Base-by-base conservation (phyloP, 2,888 invertebrate genomes). In the Caenorhabditis sp. region DNA sequence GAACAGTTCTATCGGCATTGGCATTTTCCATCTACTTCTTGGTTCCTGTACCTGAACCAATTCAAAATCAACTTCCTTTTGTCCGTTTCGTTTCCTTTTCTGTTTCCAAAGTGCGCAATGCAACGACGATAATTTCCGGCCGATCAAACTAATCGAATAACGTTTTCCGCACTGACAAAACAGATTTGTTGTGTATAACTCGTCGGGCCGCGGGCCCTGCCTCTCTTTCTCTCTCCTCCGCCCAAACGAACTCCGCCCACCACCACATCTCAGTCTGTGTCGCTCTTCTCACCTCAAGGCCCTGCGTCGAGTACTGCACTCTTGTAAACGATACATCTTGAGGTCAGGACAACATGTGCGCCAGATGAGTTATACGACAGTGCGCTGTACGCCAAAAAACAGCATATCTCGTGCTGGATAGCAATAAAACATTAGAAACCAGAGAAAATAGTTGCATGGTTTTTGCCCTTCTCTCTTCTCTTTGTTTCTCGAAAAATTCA, bases 141-240 rank as follows among this genome's bases (percentile, higher is more conserved):
- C 76, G 67, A 76, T 76, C 76, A 67, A 76, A 67, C 76, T 76
- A 76, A 76, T 76, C 61, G 76, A 76, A 76, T 76, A 67, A 76
- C 67, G 67, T 67, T 67, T 61, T 68, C 67, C 76, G 28, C 64
- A 76, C 60, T 67, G 76, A 76, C 76, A 76, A 76, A 74, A 65
- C 74, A 76, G 76, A 76, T 76, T 76, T 76, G 67, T 76, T 76
- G 76, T 76, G 72, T 74, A 53, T 76, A 67, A 64, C 65, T 74
- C 58, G 72, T 55, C 64, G n/a, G 37, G 22, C 51, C 51, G 22
- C 24, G 35, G 44, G 6, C 56, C 58, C 32, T 44, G 26, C 20
- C 35, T 60, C 55, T 18, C n/a, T 20, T 11, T 22, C 32, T 44
- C 15, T 61, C 37, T 28, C 74, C 60, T 32, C 67, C 76, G 67